phyloP scores from a whole-genome alignment of 2,113 vertebrate species.

The Gallinago paraguaiae region DNA sequence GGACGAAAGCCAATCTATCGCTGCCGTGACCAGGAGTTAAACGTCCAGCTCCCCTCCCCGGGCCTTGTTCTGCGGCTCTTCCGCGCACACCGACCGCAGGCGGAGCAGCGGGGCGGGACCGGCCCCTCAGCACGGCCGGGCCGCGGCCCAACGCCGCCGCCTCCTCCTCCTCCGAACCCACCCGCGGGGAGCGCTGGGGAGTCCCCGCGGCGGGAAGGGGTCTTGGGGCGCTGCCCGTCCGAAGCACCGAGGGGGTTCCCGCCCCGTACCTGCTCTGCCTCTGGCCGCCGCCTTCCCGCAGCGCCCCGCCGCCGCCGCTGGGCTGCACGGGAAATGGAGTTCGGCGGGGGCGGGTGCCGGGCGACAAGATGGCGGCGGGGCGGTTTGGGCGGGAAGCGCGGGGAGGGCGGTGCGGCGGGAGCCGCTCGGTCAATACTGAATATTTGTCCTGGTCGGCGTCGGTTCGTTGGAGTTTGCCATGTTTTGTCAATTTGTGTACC shows the following conservation, averaged over 20 bases:
- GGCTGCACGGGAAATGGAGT: not conserved
- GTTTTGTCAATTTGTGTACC: accelerated
- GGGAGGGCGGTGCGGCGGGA: accelerated
- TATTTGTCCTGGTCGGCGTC: accelerated
- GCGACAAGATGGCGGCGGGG: not conserved
- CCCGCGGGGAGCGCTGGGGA: not conserved
- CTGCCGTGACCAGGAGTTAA: not conserved
- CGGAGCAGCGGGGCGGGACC: not conserved
- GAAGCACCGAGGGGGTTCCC: accelerated
- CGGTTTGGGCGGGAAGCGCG: accelerated
- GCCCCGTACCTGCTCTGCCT: not conserved
- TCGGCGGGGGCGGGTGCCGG: accelerated
- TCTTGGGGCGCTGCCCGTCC: not conserved
- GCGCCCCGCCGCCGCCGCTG: not conserved
- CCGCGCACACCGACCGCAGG: not conserved
- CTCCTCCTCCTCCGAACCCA: too few species aligned
- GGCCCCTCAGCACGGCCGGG: not conserved
- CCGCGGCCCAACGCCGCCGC: not conserved
- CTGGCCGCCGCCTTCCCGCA: not conserved
- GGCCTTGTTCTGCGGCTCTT: not conserved
- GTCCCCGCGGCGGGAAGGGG: not conserved
- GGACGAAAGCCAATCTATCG: accelerated
- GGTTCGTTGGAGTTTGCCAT: accelerated
- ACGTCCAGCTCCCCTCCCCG: accelerated
- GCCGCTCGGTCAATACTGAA: accelerated